Base-by-base conservation (phyloP, 2,888 invertebrate genomes). In the Microchrysa polita region DNA sequence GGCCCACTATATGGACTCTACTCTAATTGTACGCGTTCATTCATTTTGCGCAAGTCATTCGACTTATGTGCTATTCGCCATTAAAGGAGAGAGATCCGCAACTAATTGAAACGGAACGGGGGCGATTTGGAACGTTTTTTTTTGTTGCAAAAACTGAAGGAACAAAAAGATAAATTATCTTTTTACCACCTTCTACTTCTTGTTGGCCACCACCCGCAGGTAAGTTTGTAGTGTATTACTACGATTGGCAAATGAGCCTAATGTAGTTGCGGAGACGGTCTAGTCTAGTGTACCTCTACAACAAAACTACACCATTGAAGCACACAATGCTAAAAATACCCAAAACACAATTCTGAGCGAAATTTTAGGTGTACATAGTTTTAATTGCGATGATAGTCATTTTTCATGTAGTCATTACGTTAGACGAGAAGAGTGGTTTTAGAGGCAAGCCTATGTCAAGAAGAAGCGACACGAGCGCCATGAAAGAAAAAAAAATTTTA, bases 361-460 rank as follows among this genome's bases (percentile, higher is more conserved):
- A 52, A 52, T 10, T 12, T 16, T 52, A 52, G 52, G 5, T 52
- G 52, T 52, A 16, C 52, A 52, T 5, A 10, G 5, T 16, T 52
- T 16, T 52, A 52, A 52, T 52, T 52, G 16, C 52, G n/a, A 52
- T 52, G 52, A 52, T 52, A 52, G 52, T 52, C 14, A n/a, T 52
- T 52, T 52, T 52, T 16, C 16, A 14, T n/a, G 16, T 4, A n/a
- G 52, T 1, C 52, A n/a, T 52, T 16, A 52, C 27, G 27, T n/a
- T n/a, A n/a, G 7, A 34, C 27, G 7, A 34, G 9, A 52, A 52
- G 52, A 52, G 52, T 52, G 9, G 16, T 52, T 4, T 14, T n/a
- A 14, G 52, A 52, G 12, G 16, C 5, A 52, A n/a, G n/a, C n/a
- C 52, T 10, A n/a, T n/a, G n/a, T n/a, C n/a, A n/a, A 52, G 16